phyloP scores from a whole-genome alignment of 2,113 vertebrate genomes.

The Ceuthmochares aereus region DNA sequence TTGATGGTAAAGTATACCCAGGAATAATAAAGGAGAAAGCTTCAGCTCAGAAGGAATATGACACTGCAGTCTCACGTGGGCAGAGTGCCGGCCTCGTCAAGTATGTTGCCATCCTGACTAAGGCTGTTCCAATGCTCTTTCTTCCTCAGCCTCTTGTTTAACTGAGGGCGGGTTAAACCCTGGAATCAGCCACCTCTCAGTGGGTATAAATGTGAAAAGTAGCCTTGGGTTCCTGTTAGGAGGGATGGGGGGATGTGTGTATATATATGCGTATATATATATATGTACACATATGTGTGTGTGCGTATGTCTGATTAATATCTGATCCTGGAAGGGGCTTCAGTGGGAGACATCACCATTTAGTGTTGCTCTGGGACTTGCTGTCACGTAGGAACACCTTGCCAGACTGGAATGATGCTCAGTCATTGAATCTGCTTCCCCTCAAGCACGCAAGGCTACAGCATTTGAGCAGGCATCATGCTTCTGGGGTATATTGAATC shows the following conservation, averaged over 20 bases:
- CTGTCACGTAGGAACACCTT: background rate
- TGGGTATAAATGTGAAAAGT: background rate
- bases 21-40: constrained; percentile 88
- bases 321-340: background rate
- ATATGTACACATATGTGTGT: no score
- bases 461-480: background rate
- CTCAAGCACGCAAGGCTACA: fast-evolving
- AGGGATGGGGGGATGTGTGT: background rate
- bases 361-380: background rate
- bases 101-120: constrained; percentile 58
- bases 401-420: background rate
- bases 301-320: background rate
- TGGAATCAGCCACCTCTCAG: background rate
- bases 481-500: background rate
- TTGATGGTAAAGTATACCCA: constrained; percentile 83
- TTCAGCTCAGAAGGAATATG: constrained; percentile 83
- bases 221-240: background rate
- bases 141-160: background rate
- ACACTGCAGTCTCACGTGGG: constrained; percentile 75
- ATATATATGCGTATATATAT: no score
- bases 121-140: background rate
- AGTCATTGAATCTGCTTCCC: background rate
- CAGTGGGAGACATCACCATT: background rate
- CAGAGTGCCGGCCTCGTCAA: constrained; percentile 86
- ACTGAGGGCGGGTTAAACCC: background rate